Evolutionary conservation across 2,113 vertebrate genomes (phyloP).

Genomic region (Chionis minor): DNA sequence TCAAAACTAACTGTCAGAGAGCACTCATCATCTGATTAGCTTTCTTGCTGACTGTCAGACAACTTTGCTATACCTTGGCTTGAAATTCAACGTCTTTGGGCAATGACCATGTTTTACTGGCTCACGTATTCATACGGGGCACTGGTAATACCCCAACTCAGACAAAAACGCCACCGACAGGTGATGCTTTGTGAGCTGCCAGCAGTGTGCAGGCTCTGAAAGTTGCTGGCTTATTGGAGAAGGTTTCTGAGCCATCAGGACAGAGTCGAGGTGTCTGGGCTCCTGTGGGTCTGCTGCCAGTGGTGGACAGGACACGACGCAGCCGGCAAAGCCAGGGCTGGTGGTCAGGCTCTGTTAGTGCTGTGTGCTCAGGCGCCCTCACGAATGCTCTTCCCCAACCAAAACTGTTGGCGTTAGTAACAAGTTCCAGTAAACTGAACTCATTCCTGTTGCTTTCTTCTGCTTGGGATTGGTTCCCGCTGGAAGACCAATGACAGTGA

Average conservation of each 20-base stretch:
- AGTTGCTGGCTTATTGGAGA: background rate
- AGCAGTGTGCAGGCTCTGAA: background rate
- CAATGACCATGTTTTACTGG: background rate
- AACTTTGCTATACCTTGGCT: background rate
- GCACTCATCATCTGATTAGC: background rate
- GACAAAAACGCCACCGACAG: background rate
- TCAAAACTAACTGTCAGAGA: background rate
- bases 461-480: background rate
- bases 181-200: background rate
- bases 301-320: no score
- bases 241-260: background rate
- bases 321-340: background rate
- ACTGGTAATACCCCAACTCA: background rate
- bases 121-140: background rate
- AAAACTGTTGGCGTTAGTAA: background rate
- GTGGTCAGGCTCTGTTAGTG: background rate
- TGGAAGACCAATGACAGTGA: background rate
- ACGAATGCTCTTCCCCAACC: background rate
- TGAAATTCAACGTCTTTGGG: background rate
- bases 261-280: accelerated
- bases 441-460: background rate
- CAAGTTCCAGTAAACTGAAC: background rate
- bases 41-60: background rate
- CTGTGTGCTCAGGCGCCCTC: background rate
- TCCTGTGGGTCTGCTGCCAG: background rate